Evolutionary conservation across 1,140 invertebrate genomes (phyloP).

Genomic region (Nephila pilipes): DNA sequence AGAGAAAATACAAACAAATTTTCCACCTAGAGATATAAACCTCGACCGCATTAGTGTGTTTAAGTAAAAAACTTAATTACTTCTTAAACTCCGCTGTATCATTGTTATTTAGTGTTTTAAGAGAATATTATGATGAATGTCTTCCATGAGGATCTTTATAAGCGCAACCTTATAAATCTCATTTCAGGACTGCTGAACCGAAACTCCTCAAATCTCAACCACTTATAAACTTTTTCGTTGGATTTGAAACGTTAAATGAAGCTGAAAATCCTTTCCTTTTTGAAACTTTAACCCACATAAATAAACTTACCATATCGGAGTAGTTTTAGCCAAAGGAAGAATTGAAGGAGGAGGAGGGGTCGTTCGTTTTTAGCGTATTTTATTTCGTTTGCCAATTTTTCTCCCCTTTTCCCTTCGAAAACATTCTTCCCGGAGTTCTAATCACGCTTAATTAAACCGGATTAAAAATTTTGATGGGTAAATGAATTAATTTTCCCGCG

Average conservation of each 20-base stretch:
- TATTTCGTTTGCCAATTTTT: conserved; percentile 44
- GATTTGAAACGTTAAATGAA: conserved; percentile 54
- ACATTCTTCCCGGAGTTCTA: conserved; percentile 44
- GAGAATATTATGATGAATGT: background rate
- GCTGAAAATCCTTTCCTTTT: conserved; percentile 59
- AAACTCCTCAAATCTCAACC: conserved; percentile 28
- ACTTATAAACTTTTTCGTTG: conserved; percentile 38
- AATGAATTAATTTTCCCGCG: conserved; percentile 67
- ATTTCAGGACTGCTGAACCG: background rate
- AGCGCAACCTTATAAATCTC: background rate
- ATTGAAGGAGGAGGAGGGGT: background rate
- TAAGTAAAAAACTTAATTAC: background rate
- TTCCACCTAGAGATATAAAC: too few species aligned
- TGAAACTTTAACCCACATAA: conserved; percentile 24
- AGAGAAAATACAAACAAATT: too few species aligned
- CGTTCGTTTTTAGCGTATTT: conserved; percentile 41
- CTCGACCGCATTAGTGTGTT: too few species aligned
- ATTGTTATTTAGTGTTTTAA: conserved; percentile 12
- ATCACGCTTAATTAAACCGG: conserved; percentile 75
- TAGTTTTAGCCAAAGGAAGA: background rate
- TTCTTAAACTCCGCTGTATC: background rate
- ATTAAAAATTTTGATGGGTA: conserved; percentile 76
- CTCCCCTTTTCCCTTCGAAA: background rate
- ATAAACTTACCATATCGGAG: conserved; percentile 7
- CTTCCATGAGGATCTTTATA: background rate